Conservation (phyloP, 2,888 invertebrate genomes). For the Xestoiulus laeticollis region DNA sequence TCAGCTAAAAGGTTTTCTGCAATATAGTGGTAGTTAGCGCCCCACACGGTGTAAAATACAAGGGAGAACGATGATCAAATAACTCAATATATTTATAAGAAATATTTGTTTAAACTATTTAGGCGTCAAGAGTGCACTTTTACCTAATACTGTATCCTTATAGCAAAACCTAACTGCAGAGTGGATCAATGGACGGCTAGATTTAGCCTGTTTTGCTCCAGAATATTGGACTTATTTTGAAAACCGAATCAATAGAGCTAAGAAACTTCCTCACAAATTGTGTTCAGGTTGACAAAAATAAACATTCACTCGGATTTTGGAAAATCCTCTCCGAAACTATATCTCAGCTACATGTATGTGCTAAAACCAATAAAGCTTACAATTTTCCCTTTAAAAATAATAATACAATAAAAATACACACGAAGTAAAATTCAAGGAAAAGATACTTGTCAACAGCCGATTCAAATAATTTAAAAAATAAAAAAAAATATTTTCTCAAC, state of each 20-base stretch:
- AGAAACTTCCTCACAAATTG: neutral
- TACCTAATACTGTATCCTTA: neutral
- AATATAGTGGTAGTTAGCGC: conserved; percentile 39
- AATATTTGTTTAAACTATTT: conserved; percentile 23
- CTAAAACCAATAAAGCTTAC: neutral
- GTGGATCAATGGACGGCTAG: neutral
- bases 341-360: neutral
- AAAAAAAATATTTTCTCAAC: neutral
- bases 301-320: neutral
- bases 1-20: conserved; percentile 39
- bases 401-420: neutral
- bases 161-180: neutral
- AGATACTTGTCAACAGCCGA: neutral
- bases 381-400: neutral
- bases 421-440: too few species aligned
- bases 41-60: neutral
- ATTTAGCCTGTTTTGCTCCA: neutral
- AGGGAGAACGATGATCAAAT: neutral
- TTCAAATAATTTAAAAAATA: neutral
- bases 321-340: neutral
- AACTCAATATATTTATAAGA: neutral
- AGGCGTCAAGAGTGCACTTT: too few species aligned
- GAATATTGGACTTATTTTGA: neutral
- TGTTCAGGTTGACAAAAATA: neutral
- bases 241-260: neutral